Conservation (phyloP, 2,113 vertebrate species). For the Oophaga pumilio region DNA sequence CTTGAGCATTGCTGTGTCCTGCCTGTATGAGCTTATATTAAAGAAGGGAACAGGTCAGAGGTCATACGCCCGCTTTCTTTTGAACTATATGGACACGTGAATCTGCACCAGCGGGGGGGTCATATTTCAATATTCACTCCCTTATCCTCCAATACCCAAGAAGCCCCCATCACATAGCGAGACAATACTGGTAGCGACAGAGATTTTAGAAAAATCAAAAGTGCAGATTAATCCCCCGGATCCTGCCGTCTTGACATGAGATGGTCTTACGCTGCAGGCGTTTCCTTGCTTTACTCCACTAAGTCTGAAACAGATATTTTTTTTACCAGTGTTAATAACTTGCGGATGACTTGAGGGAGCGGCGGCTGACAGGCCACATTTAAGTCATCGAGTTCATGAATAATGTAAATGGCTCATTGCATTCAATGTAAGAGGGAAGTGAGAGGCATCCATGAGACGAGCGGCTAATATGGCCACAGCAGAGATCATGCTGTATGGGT, state of each 20-base stretch:
- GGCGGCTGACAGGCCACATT: not conserved
- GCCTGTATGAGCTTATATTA: no score
- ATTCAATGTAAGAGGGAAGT: not conserved
- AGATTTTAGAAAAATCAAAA: not conserved
- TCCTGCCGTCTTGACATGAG: not conserved
- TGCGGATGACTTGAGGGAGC: conserved; percentile 13
- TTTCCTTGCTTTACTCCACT: no score
- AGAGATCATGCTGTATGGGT: not conserved
- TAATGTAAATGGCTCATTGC: not conserved
- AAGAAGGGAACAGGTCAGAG: not conserved
- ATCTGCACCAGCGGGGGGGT: not conserved
- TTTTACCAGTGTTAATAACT: not conserved
- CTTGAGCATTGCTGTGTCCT: no score
- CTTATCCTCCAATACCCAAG: not conserved
- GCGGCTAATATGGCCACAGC: not conserved
- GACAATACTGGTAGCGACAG: not conserved
- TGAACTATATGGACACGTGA: not conserved
- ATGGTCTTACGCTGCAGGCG: not conserved
- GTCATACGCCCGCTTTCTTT: not conserved
- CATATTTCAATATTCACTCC: no score
- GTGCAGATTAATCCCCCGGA: not conserved
- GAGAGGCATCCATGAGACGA: not conserved
- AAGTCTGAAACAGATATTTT: not conserved
- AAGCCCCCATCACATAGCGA: not conserved
- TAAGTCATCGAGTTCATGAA: not conserved